A percentile compares a stretch with the other conserved stretches of the same genome.
Evolutionary conservation across 2,113 vertebrate species (phyloP).

Genomic region (Amphilophus citrinellus): DNA sequence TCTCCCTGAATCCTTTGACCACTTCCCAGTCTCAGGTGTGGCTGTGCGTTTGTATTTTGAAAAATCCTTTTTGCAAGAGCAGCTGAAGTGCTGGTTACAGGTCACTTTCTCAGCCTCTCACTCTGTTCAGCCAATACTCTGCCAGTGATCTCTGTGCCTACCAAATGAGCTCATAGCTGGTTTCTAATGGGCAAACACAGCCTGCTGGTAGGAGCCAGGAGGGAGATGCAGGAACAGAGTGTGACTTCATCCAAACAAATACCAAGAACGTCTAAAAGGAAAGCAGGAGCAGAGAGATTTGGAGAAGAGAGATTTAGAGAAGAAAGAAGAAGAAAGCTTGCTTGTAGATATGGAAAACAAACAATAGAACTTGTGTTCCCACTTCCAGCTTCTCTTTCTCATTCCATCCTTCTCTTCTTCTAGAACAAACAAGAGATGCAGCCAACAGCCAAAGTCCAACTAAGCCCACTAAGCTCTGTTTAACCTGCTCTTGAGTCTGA

Average conservation of each 20-base stretch:
- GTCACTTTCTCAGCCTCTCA: background rate
- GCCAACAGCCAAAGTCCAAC: conserved; percentile 54
- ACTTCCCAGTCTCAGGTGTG: no score
- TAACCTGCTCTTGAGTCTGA: conserved; percentile 31
- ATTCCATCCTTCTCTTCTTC: background rate
- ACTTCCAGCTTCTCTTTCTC: background rate
- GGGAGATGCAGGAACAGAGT: background rate
- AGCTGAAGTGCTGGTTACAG: background rate
- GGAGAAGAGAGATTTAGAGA: background rate
- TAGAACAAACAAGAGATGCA: conserved; percentile 20
- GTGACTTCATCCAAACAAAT: background rate
- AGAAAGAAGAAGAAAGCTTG: background rate
- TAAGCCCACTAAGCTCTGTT: conserved; percentile 46
- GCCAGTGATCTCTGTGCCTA: conserved; percentile 23
- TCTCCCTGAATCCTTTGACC: no score
- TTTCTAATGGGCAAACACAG: conserved; percentile 39
- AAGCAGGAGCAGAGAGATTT: background rate
- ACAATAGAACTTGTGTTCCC: conserved; percentile 34
- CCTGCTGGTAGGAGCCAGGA: background rate
- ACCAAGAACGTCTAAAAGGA: background rate
- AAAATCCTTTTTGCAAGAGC: no score
- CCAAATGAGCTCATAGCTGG: conserved; percentile 52
- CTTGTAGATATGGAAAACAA: background rate
- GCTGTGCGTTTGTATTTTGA: no score
- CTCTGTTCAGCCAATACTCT: no score